Conservation (phyloP, 2,113 vertebrate species). For the Mesoclemmys tuberculata region DNA sequence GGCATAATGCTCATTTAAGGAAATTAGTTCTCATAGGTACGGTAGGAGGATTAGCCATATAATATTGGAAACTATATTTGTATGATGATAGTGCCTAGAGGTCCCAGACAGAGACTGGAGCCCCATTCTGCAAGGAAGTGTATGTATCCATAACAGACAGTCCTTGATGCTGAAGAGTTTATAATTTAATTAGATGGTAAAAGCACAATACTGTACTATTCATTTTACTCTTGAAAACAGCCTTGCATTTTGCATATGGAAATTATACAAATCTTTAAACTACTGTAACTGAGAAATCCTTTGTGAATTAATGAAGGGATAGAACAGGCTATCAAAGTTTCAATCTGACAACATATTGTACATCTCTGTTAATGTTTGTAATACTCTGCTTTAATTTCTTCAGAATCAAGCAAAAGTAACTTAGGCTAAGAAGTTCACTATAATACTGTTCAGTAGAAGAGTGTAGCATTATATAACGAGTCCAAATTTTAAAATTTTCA, state of each 20-base stretch:
- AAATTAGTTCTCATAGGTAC: neutral
- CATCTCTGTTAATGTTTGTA: neutral
- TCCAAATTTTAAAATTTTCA: neutral
- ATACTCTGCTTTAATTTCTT: neutral
- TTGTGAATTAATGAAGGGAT: neutral
- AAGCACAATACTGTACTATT: neutral
- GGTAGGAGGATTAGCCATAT: neutral
- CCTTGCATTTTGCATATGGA: neutral
- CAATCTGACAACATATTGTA: neutral
- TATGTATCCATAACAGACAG: neutral
- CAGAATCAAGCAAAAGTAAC: neutral
- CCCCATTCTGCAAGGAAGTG: neutral
- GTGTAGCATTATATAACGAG: neutral
- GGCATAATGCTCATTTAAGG: neutral
- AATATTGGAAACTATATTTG: neutral
- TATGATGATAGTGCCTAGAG: neutral
- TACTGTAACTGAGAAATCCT: neutral
- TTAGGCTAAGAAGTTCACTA: neutral
- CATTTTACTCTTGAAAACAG: neutral
- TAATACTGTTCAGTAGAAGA: neutral
- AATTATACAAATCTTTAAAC: neutral
- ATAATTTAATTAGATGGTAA: neutral
- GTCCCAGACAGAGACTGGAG: neutral
- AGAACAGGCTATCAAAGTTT: neutral
- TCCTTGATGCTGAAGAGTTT: neutral